A percentile compares a stretch with the other conserved stretches of the same genome.
phyloP scores from a whole-genome alignment of 53 echinoderm and acorn worm species.

The Zoroaster sp. region DNA sequence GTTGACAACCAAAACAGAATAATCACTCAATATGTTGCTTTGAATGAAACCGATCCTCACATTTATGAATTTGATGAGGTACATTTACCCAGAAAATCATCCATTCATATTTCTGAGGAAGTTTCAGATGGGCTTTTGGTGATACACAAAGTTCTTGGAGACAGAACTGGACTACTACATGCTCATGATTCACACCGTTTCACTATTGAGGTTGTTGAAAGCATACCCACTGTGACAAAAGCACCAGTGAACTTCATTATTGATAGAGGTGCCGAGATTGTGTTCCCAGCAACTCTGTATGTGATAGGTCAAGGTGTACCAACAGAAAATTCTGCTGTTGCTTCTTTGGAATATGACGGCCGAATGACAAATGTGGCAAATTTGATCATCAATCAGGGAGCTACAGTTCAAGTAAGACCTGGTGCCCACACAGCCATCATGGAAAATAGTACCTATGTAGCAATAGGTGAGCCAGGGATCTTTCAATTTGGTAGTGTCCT shows the following conservation, averaged over 20 bases:
- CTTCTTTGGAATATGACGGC: conserved; percentile 78
- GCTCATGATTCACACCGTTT: conserved; percentile 69
- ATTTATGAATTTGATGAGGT: conserved; percentile 90
- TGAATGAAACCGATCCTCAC: conserved; percentile 55
- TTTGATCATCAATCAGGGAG: conserved; percentile 72
- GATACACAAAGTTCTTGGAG: conserved; percentile 80
- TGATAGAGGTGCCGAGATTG: conserved; percentile 66
- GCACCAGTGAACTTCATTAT: conserved; percentile 83
- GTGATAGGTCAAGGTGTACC: conserved; percentile 78
- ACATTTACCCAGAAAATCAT: conserved; percentile 70
- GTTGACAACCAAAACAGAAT: conserved; percentile 76
- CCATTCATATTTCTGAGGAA: conserved; percentile 63
- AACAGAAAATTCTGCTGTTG: conserved; percentile 40
- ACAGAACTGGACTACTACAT: conserved; percentile 80
- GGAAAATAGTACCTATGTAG: conserved; percentile 65
- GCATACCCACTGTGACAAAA: conserved; percentile 79
- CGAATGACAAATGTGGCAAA: conserved; percentile 79
- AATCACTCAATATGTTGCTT: conserved; percentile 79
- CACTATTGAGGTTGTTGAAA: conserved; percentile 76
- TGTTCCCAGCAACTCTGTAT: conserved; percentile 85
- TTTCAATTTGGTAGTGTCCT: conserved; percentile 81
- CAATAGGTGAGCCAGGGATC: conserved; percentile 62
- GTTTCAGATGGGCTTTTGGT: conserved; percentile 25
- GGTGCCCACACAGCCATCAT: conserved; percentile 84
- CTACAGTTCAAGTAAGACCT: conserved; percentile 60